phyloP scores from a whole-genome alignment of 92 coral and sea anemone species.

The Paragorgia papillata region DNA sequence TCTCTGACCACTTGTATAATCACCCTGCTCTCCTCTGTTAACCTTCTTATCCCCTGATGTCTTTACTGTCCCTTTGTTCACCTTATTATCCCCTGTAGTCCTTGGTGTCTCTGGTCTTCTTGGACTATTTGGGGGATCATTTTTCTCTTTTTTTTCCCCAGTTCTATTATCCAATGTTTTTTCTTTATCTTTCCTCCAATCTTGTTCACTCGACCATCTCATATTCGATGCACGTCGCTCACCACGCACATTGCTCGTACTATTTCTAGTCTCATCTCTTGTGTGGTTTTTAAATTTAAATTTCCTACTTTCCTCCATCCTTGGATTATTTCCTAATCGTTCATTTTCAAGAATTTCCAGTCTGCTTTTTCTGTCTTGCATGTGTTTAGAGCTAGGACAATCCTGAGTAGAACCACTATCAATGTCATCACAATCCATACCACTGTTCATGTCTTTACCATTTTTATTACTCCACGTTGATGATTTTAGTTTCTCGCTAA shows the following conservation, averaged over 20 bases:
- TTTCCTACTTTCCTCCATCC: background rate
- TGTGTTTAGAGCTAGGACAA: background rate
- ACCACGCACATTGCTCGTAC: background rate
- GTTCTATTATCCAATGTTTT: background rate
- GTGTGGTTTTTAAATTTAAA: background rate
- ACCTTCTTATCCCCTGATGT: too few relatives aligned
- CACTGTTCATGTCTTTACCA: too few relatives aligned
- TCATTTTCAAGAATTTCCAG: background rate
- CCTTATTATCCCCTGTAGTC: too few relatives aligned
- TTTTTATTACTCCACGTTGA: background rate
- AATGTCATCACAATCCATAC: too few relatives aligned
- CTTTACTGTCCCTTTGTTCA: too few relatives aligned
- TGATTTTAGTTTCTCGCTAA: constrained; percentile 27
- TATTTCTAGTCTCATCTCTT: background rate
- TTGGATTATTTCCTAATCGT: background rate
- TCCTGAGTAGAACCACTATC: too few relatives aligned
- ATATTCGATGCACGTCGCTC: background rate
- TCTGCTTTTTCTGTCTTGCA: background rate
- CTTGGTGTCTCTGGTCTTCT: too few relatives aligned
- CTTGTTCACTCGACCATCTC: background rate
- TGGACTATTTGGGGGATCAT: too few relatives aligned
- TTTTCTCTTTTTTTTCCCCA: background rate
- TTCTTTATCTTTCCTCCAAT: background rate
- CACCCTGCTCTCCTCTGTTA: too few relatives aligned
- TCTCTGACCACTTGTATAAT: too few relatives aligned